Base-by-base conservation (phyloP, 2,888 invertebrate genomes). In the Nemoura dubitans region DNA sequence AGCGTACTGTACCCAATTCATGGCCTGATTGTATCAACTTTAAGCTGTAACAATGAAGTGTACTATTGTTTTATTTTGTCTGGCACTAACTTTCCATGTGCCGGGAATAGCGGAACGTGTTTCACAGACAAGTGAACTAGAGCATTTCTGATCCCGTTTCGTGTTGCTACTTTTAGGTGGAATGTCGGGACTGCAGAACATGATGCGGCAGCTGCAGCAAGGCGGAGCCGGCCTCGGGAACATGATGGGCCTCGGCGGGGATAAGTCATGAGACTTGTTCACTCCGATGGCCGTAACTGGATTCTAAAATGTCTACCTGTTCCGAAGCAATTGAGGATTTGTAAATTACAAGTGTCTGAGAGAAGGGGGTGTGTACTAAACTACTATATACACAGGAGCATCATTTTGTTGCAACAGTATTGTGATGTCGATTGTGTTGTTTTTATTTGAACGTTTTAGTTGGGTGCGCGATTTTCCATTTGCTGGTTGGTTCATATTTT, bases 141-240 rank as follows among this genome's bases (percentile, higher is more conserved):
- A n/a, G n/a, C n/a, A 10, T 36, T 36, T 6, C 10, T 36, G 10
- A 36, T 36, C 36, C 36, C 10, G 36, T 3, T 10, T 36, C 10
- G 3, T 36, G 36, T 36, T 36, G 3, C 10, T 3, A 36, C 36
- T 84, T 84, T 26, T 88, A 98, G 98, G 99, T 89, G 99, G 99
- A 29, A 98, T 99, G 95, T 94, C 96, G 27, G 99, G 99, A 0
- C 93, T 99, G 28, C 98, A 99, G 91, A 98, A 96, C 91, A 99
- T 99, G 97, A 99, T 99, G 99, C 93, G 97, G 89, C 99, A 98
- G 91, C 92, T 98, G 89, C 96, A 96, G 90, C 94, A 94, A 88
- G 94, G 94, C 0, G 93, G 93, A 3, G 93, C 93, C 0, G 93
- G 94, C 42, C 89, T 93, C 87, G 92, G 93, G 26, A 94, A 94